Conservation (phyloP, 1,140 invertebrate species). For the Chelonus insularis region DNA sequence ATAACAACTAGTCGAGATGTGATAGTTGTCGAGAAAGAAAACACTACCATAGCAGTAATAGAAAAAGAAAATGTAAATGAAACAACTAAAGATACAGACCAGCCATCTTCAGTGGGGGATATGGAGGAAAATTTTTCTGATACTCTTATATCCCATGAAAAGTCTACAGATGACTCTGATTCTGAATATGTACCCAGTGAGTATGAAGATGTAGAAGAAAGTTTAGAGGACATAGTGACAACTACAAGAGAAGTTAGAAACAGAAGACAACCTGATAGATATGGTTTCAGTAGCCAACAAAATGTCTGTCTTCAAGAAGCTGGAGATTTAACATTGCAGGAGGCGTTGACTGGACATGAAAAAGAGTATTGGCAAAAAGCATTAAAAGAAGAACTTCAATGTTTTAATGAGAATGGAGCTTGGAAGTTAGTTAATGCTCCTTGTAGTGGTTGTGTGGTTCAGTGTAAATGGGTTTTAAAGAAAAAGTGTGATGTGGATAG, state of each 20-base stretch:
- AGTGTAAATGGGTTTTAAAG: constrained; percentile 25
- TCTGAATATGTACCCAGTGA: no score
- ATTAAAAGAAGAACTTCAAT: constrained; percentile 25
- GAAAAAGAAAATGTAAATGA: no score
- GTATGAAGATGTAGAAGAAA: no score
- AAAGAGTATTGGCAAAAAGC: constrained; percentile 12
- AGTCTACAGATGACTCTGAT: no score
- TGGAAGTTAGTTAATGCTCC: constrained; percentile 14
- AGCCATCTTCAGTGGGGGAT: no score
- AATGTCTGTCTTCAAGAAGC: background rate
- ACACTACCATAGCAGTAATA: no score
- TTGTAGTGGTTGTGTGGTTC: background rate
- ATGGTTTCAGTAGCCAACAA: background rate
- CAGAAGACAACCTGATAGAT: background rate
- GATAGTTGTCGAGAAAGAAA: no score
- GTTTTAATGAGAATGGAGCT: background rate
- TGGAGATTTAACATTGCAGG: background rate
- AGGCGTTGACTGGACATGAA: background rate
- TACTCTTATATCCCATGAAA: no score
- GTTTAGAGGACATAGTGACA: no score
- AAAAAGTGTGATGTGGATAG: constrained; percentile 21
- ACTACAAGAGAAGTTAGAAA: background rate
- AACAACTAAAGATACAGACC: no score
- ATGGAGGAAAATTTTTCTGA: no score
- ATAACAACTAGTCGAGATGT: no score